phyloP scores from a whole-genome alignment of 2,797 vertebrate species.

The Hybognathus amarus region DNA sequence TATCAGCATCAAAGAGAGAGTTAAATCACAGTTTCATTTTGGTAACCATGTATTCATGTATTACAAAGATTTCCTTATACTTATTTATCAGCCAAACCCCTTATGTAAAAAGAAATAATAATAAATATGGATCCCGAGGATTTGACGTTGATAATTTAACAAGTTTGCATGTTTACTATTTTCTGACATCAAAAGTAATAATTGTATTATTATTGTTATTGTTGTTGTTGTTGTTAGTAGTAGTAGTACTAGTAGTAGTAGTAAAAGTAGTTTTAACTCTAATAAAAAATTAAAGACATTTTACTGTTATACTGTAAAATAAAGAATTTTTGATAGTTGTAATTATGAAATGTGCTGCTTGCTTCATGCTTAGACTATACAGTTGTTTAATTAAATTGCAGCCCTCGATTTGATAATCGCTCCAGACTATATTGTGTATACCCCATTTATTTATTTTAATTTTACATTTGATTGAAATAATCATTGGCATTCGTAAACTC shows the following conservation, averaged over 20 bases:
- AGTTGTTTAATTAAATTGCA: background rate
- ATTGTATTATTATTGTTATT: background rate
- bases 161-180: background rate
- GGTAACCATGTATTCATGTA: background rate
- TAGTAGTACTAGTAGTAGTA: too few species aligned
- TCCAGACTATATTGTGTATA: background rate
- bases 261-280: background rate
- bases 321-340: background rate
- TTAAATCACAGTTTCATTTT: background rate
- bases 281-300: background rate
- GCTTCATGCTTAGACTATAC: background rate
- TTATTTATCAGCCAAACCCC: too few species aligned
- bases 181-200: background rate
- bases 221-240: too few species aligned
- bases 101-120: too few species aligned
- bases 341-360: background rate
- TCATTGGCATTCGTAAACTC: background rate
- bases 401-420: background rate
- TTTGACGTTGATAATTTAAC: too few species aligned
- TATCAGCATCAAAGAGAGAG: too few species aligned
- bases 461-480: background rate
- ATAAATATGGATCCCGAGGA: too few species aligned
- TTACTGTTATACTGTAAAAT: background rate
- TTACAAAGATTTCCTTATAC: too few species aligned
- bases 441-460: background rate